Conservation (phyloP, 1,140 invertebrate genomes). For the Hypothenemus hampei region DNA sequence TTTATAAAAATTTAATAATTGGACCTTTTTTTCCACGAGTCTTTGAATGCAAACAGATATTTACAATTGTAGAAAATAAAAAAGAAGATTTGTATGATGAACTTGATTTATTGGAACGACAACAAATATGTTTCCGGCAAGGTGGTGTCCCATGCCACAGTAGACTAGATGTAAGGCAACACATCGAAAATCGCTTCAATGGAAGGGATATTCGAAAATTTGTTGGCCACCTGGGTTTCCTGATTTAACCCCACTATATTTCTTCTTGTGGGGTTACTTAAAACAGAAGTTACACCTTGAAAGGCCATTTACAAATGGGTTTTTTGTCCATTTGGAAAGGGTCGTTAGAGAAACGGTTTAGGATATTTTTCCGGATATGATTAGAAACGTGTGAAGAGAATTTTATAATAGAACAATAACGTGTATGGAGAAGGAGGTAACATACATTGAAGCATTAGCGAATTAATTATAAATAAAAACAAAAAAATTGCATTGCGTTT, state of each 20-base stretch:
- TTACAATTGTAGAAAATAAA: neutral
- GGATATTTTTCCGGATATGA: neutral
- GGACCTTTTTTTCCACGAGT: neutral
- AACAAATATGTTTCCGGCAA: neutral
- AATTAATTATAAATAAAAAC: neutral
- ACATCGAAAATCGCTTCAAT: neutral
- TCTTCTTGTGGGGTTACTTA: slow-evolving; percentile 8
- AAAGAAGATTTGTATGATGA: neutral
- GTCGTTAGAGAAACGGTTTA: slow-evolving; percentile 13
- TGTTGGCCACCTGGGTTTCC: neutral
- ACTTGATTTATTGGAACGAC: neutral
- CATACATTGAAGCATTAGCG: neutral
- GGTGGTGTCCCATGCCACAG: neutral
- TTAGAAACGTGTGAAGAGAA: slow-evolving; percentile 4
- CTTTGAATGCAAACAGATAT: neutral
- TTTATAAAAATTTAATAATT: neutral
- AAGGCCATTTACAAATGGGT: slow-evolving; percentile 8
- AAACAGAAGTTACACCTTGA: slow-evolving; percentile 14
- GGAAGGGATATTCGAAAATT: neutral
- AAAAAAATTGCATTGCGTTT: too few species aligned
- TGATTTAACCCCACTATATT: slow-evolving; percentile 3
- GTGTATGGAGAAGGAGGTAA: neutral
- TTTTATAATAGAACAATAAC: slow-evolving; percentile 5
- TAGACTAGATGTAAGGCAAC: neutral
- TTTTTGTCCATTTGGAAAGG: slow-evolving; percentile 2